Evolutionary conservation across 2,113 vertebrate genomes (phyloP).

Genomic region (Thamnophis sirtalis): DNA sequence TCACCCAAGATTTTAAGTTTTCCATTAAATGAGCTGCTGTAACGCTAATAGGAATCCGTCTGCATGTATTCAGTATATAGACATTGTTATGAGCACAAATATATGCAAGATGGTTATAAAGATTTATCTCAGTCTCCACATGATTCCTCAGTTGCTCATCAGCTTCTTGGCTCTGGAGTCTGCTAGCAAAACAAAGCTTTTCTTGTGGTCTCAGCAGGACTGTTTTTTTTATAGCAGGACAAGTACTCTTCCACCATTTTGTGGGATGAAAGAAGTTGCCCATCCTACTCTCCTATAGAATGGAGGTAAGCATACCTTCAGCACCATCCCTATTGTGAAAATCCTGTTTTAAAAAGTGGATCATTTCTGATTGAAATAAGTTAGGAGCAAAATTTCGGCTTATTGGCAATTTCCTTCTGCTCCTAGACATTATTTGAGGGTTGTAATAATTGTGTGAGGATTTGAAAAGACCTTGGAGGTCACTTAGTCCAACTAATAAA

Average conservation of each 20-base stretch:
- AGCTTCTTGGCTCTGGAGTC: constrained; percentile 37
- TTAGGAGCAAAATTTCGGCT: constrained; percentile 18
- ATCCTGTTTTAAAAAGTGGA: constrained; percentile 21
- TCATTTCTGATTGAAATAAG: background rate
- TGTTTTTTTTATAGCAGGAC: constrained; percentile 52
- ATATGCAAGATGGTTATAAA: constrained; percentile 2
- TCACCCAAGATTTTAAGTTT: constrained; percentile 16
- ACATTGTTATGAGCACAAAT: constrained; percentile 3
- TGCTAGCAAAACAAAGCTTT: constrained; percentile 58
- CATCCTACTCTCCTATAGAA: constrained; percentile 35
- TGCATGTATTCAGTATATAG: background rate
- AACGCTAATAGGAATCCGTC: background rate
- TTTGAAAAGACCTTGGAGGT: background rate
- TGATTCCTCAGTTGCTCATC: constrained; percentile 56
- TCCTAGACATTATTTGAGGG: background rate
- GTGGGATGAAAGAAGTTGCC: constrained; percentile 37
- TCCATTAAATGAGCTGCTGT: constrained; percentile 18
- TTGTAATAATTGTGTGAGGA: background rate
- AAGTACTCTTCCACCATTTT: constrained; percentile 43
- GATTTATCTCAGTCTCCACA: background rate
- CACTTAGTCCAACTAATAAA: background rate
- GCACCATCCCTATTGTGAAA: background rate
- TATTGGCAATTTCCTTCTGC: background rate
- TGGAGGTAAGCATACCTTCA: constrained; percentile 1
- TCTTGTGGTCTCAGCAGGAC: constrained; percentile 53